Evolutionary conservation across 2,888 invertebrate species (phyloP).

Genomic region (Acanthococcus lagerstroemiae): DNA sequence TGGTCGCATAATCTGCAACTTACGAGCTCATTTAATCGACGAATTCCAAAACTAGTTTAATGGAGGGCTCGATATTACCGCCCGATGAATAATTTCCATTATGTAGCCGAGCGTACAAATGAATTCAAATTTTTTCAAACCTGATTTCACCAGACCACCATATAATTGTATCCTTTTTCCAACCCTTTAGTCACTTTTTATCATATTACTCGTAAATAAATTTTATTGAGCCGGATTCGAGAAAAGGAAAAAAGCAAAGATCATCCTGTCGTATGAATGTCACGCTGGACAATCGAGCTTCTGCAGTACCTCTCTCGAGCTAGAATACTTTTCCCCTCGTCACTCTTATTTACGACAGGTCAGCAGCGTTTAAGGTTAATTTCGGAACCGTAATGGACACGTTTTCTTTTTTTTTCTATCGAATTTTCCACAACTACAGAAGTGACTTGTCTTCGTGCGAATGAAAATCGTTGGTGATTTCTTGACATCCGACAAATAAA

Average conservation of each 20-base stretch:
- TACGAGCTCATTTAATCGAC: too few species aligned
- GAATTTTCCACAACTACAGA: too few species aligned
- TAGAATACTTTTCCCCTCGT: not conserved
- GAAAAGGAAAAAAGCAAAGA: too few species aligned
- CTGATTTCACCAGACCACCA: too few species aligned
- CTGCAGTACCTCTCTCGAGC: not conserved
- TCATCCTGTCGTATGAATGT: not conserved
- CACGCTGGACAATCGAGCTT: not conserved
- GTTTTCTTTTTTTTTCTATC: not conserved
- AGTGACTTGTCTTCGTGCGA: slow-evolving; percentile 7
- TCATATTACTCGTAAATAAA: not conserved
- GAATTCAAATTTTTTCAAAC: too few species aligned
- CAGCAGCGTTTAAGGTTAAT: not conserved
- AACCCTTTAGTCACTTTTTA: not conserved
- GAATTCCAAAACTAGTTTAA: too few species aligned
- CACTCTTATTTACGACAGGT: not conserved
- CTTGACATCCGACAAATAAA: slow-evolving; percentile 13
- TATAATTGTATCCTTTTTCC: not conserved
- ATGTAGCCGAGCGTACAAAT: too few species aligned
- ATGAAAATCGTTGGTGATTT: slow-evolving; percentile 19
- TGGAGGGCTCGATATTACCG: too few species aligned
- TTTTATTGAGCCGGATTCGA: not conserved
- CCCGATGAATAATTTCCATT: too few species aligned
- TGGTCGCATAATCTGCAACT: too few species aligned
- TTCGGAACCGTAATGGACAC: not conserved